phyloP scores from a whole-genome alignment of 2,888 invertebrate species.

The Idaea aversata region DNA sequence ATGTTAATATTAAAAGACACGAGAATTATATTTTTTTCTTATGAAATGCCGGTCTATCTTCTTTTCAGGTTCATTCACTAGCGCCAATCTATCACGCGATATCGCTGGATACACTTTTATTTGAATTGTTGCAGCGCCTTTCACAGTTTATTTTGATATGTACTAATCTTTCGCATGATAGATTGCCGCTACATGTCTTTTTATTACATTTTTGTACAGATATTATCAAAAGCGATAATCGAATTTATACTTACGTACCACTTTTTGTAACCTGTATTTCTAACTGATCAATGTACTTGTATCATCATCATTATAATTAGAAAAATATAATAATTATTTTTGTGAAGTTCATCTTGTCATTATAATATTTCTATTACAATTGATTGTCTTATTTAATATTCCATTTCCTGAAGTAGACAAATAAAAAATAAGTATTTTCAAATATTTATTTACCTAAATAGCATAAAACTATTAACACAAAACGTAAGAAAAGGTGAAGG shows the following conservation, averaged over 20 bases:
- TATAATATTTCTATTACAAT: conserved; percentile 60
- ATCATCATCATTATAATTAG: conserved; percentile 30
- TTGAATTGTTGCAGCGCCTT: no score
- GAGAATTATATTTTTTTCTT: no score
- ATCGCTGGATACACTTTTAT: no score
- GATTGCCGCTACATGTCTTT: not conserved
- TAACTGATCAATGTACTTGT: conserved; percentile 30
- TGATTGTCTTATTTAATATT: conserved; percentile 36
- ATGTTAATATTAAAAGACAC: no score
- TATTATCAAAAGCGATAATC: conserved; percentile 14
- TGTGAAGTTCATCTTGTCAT: conserved; percentile 69
- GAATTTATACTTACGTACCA: conserved; percentile 19
- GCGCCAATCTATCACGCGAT: no score
- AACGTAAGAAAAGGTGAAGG: no score
- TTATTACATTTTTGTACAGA: not conserved
- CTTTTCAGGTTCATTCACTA: no score
- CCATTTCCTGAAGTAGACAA: not conserved
- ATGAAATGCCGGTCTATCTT: no score
- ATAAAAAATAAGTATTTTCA: not conserved
- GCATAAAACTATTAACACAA: no score
- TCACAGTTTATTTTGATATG: no score
- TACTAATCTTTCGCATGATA: conserved; percentile 10
- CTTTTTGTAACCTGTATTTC: conserved; percentile 18
- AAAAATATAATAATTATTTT: conserved; percentile 52
- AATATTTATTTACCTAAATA: no score